A percentile compares a stretch with the other conserved stretches of the same genome.
phyloP scores from a whole-genome alignment of 1,140 invertebrate species.

The Augochlora pura region DNA sequence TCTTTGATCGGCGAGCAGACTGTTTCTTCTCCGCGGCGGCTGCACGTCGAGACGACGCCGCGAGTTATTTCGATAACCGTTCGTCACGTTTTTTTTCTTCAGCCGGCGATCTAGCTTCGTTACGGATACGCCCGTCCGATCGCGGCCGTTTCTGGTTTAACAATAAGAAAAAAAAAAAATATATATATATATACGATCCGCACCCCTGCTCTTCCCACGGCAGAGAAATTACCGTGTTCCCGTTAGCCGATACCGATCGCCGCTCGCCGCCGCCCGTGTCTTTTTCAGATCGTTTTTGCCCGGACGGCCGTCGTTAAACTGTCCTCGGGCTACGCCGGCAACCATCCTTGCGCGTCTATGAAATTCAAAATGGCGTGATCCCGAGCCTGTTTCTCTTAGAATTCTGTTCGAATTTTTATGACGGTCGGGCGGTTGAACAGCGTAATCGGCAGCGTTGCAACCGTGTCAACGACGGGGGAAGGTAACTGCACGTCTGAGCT shows the following conservation, averaged over 20 bases:
- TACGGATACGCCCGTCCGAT: constrained; percentile 26
- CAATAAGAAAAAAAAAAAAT: constrained; percentile 49
- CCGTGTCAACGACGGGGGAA: too few species aligned
- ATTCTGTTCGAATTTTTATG: too few species aligned
- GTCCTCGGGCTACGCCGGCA: background rate
- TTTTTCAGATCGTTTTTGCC: constrained; percentile 51
- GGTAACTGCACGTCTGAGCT: too few species aligned
- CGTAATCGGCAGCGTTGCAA: too few species aligned
- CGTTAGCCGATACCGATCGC: constrained; percentile 54
- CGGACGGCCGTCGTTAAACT: constrained; percentile 10
- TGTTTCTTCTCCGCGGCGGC: constrained; percentile 38
- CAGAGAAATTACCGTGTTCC: constrained; percentile 56
- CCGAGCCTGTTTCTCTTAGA: too few species aligned
- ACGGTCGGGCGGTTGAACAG: too few species aligned
- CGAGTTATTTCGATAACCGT: constrained; percentile 56
- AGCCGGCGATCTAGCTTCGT: background rate
- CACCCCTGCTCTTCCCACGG: background rate
- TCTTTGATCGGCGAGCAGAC: constrained; percentile 45
- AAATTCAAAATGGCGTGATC: background rate
- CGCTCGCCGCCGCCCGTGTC: constrained; percentile 8
- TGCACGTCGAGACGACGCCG: constrained; percentile 38
- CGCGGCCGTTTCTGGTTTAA: constrained; percentile 41
- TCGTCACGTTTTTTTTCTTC: constrained; percentile 37
- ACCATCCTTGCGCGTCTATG: constrained; percentile 1
- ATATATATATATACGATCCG: constrained; percentile 37